Conservation (phyloP, 2,113 vertebrate species). For the Clarias gariepinus region DNA sequence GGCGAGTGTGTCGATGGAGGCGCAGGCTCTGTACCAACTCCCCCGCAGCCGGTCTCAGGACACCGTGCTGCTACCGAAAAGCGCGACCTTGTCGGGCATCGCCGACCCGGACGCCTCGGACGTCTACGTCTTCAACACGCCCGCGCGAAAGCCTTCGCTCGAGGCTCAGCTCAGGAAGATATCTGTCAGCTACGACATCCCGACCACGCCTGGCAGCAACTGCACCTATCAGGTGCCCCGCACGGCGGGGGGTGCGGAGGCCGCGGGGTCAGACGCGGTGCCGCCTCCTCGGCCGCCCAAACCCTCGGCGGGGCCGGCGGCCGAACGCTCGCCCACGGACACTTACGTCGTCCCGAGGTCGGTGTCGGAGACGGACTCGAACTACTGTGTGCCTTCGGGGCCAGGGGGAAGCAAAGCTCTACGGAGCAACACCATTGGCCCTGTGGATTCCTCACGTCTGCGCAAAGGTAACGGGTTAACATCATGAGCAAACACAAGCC, state of each 20-base stretch:
- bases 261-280: conserved; percentile 78
- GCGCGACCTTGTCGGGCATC: conserved; percentile 69
- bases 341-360: conserved; percentile 77
- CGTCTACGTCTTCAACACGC: conserved; percentile 84
- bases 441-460: conserved; percentile 82
- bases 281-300: conserved; percentile 95
- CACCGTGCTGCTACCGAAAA: conserved; percentile 83
- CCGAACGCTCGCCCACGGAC: conserved; percentile 91
- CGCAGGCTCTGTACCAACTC: conserved; percentile 82
- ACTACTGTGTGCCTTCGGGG: conserved; percentile 83
- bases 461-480: conserved; percentile 81
- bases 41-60: conserved; percentile 95
- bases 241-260: conserved; percentile 69
- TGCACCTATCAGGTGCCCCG: conserved; percentile 90
- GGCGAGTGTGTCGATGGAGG: conserved; percentile 76
- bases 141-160: conserved; percentile 75
- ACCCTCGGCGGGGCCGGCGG: conserved; percentile 73
- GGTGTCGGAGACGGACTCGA: conserved; percentile 86
- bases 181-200: conserved; percentile 93
- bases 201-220: conserved; percentile 87
- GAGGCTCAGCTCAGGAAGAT: conserved; percentile 86
- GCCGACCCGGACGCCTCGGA: conserved; percentile 79
- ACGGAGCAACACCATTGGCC: conserved; percentile 90
- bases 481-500: neutral
- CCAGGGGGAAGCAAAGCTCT: conserved; percentile 77